These are phyloP conservation scores for Pipa parva DNA, from an alignment of 2,113 vertebrate genomes.

Conservation along the genomic window DNA sequence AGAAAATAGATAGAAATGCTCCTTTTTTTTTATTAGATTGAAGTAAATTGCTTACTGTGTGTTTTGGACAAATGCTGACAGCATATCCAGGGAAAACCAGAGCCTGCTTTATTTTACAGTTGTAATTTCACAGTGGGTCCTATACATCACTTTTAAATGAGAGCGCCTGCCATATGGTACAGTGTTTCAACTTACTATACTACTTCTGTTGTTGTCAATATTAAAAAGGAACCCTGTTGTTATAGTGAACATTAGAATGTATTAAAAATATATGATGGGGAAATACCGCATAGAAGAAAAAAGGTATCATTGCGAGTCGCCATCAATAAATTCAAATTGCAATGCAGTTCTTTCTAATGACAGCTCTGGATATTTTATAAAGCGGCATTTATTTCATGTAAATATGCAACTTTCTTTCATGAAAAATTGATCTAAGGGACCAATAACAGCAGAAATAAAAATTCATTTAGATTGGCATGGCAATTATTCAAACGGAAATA, in stretches of 20 bases:
- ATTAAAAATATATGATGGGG: not conserved
- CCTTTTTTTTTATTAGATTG: too few species aligned
- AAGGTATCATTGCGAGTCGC: not conserved
- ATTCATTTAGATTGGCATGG: too few species aligned
- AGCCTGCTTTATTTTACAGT: not conserved
- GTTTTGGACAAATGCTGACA: not conserved
- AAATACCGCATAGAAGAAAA: not conserved
- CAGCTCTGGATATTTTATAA: not conserved
- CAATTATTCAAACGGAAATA: too few species aligned
- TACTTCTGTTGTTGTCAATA: not conserved
- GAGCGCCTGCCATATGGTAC: not conserved
- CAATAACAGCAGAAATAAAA: too few species aligned
- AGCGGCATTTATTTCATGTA: not conserved
- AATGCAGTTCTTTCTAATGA: not conserved
- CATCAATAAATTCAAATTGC: not conserved
- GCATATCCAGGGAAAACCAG: not conserved
- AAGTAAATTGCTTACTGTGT: too few species aligned
- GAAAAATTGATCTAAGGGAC: too few species aligned
- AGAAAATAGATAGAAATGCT: too few species aligned
- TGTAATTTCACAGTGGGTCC: not conserved
- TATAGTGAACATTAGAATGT: not conserved
- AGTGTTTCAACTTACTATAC: not conserved
- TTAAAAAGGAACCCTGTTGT: not conserved
- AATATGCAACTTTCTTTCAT: too few species aligned
- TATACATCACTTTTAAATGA: not conserved